Base-by-base conservation (phyloP, 2,888 invertebrate genomes). In the Phyto melanocephala region DNA sequence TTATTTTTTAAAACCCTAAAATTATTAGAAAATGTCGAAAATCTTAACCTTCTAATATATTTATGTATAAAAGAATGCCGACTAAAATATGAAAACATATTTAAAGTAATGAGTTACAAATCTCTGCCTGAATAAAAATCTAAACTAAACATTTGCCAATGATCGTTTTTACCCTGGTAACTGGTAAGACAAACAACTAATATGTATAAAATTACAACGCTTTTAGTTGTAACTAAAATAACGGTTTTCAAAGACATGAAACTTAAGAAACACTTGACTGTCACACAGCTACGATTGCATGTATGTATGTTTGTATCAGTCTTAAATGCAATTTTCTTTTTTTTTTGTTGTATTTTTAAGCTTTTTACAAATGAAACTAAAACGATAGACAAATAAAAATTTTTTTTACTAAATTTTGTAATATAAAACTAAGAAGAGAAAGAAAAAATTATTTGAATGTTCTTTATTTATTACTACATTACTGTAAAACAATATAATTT, bases 251-350 rank as follows among this genome's bases (percentile, higher is more conserved):
- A 58, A 62, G 28, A 54, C 62, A 47, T 40, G 75, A 70, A 58
- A 75, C 35, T 47, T 13, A 63, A 47, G 62, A 40, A 70, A 63
- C 56, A 17, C 13, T 52, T 33, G 50, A 45, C 54, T 65, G 42
- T 52, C 68, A 60, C 42, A 68, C 62, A 52, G 17, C 20, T 35
- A 37, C 11, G 24, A 60, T 47, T 50, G 22, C 10, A n/a, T n/a
- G 20, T 8, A 20, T 5, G 1, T 40, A 58, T 60, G 45, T n/a
- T n/a, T n/a, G n/a, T n/a, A n/a, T n/a, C n/a, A n/a, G n/a, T n/a
- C n/a, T n/a, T n/a, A 71, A 71, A 81, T 71, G 24, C 54, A 76
- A 76, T 76, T 76, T 37, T 67, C 58, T 67, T 71, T 58, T 33
- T 60, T 28, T 54, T 42, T 65, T n/a, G n/a, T 15, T 58, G 6